Base-by-base conservation (phyloP, 2,113 vertebrate genomes). In the Orthochromis malagaraziensis region DNA sequence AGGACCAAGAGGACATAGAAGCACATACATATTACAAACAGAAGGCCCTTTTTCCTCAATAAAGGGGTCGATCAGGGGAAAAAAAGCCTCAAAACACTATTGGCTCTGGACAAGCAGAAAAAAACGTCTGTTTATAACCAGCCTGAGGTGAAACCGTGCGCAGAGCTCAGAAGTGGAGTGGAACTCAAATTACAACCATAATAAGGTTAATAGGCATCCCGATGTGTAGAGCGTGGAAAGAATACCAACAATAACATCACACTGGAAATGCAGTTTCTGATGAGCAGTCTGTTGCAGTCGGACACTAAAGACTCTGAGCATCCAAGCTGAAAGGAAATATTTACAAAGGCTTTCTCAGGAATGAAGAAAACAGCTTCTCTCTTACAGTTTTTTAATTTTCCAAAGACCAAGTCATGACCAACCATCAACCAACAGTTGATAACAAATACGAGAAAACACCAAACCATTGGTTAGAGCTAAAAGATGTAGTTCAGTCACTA, bases 121-220 rank as follows among this genome's bases (percentile, higher is more conserved):
- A 38, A 19, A 42, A 33, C 0, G 6, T 16, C 4, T 33, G 14
- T 17, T 51, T 68, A 19, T 17, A 45, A 82, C 6, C 5, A 26
- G 11, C 73, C 85, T 17, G 84, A 82, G 57, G 58, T 65, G 81
- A 68, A 77, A 45, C 16, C 42, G 6, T 55, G 85, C 40, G 14
- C 38, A 53, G 73, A 6, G 53, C 53, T 86, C 65, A 80, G 79
- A 68, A 82, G 54, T 79, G 54, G 7, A 31, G 33, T 38, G 60
- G 14, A 77, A 55, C 82, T 87, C 51, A 57, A 38, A 80, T 90
- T 82, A 88, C 88, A 88, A 42, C 82, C 84, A 68, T 77, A 45
- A 88, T 87, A 58, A 82, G 11, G 29, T 4, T 79, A 86, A 84
- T 79, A 14, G 38, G 26, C 82, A 80, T 11, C 29, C 3, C 6